These are phyloP conservation scores for Meriones psammophilus DNA, from an alignment of 2,797 vertebrate species.

Conservation along the genomic window DNA sequence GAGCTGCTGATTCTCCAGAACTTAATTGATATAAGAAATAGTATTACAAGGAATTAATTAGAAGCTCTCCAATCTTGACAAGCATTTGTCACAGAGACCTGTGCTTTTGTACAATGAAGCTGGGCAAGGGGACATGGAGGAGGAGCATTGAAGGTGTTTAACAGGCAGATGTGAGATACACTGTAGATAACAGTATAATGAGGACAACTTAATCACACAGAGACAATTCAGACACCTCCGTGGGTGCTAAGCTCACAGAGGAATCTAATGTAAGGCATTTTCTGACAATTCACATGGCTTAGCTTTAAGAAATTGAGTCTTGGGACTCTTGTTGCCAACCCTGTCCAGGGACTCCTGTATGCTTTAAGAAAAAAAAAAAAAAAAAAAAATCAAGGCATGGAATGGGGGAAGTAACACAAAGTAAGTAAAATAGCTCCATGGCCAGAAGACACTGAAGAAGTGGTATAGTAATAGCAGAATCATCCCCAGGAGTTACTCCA, in stretches of 20 bases:
- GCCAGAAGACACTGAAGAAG: background rate
- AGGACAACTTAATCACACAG: background rate
- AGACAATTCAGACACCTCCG: background rate
- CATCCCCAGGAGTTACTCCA: background rate
- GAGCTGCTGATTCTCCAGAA: background rate
- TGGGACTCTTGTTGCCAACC: background rate
- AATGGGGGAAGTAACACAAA: background rate
- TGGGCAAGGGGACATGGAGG: background rate
- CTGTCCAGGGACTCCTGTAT: background rate
- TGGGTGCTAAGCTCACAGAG: conserved; percentile 24
- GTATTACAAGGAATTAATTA: conserved; percentile 72
- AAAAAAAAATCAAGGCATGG: conserved; percentile 37
- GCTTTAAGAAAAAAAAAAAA: conserved; percentile 60
- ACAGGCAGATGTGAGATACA: background rate
- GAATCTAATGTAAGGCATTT: conserved; percentile 32
- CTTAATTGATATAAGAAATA: conserved; percentile 72
- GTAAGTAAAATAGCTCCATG: background rate
- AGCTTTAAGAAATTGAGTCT: conserved; percentile 52
- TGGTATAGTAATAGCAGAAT: background rate
- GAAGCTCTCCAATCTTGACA: conserved; percentile 69
- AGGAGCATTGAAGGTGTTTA: background rate
- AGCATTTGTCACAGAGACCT: conserved; percentile 58
- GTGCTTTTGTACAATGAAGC: conserved; percentile 43
- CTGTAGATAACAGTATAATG: background rate
- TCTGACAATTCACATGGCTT: conserved; percentile 37